phyloP scores from a whole-genome alignment of 2,888 invertebrate species.

The Apamea epomidion region DNA sequence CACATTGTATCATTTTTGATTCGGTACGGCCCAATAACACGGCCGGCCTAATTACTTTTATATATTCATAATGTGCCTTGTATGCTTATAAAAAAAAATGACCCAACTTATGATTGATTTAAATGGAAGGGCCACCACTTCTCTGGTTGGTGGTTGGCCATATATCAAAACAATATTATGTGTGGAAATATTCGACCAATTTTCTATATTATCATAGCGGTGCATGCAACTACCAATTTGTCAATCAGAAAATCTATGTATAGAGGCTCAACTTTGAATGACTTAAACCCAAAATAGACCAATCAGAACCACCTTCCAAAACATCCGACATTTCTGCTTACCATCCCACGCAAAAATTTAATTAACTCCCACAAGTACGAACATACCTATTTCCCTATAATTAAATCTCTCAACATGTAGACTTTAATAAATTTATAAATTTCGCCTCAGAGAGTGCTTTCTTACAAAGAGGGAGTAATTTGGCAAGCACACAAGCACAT shows the following conservation, averaged over 20 bases:
- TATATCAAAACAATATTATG: background rate
- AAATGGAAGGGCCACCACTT: no score
- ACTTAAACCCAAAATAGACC: background rate
- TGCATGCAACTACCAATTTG: no score
- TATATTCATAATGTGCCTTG: no score
- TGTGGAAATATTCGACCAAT: background rate
- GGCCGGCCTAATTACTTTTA: no score
- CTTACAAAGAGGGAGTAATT: conserved; percentile 86
- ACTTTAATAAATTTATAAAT: conserved; percentile 89
- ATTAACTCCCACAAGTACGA: conserved; percentile 21
- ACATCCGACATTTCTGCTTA: background rate
- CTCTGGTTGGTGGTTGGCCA: no score
- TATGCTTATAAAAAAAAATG: no score
- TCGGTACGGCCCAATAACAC: no score
- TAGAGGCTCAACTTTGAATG: no score
- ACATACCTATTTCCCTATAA: conserved; percentile 51
- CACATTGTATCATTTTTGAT: no score
- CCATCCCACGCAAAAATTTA: conserved; percentile 16
- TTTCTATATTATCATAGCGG: background rate
- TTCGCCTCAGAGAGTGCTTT: conserved; percentile 80
- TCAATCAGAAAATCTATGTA: background rate
- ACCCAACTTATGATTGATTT: no score
- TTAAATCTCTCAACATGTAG: conserved; percentile 70
- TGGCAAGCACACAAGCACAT: conserved; percentile 73
- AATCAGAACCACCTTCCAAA: background rate